Conservation (phyloP, 2,888 invertebrate species). For the Aquatica leii region DNA sequence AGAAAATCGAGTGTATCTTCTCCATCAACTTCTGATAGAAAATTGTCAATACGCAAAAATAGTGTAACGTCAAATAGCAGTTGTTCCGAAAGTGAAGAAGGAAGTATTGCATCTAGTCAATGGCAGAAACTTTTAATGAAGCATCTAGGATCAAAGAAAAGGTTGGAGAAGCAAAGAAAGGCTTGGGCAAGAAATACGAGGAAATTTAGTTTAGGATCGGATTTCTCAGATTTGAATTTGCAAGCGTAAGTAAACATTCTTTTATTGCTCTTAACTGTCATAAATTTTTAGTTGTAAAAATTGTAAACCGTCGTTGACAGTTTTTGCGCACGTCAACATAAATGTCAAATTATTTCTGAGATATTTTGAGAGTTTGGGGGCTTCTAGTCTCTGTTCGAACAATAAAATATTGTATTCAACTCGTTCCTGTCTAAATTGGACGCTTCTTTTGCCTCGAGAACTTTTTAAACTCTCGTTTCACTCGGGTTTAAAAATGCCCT, state of each 20-base stretch:
- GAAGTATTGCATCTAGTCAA: conserved; percentile 48
- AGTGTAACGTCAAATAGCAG: conserved; percentile 59
- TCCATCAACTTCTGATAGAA: conserved; percentile 53
- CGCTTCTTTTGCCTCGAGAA: no score
- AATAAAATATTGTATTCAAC: no score
- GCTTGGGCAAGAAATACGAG: conserved; percentile 60
- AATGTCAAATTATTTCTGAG: no score
- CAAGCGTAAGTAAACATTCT: conserved; percentile 41
- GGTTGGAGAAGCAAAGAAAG: conserved; percentile 59
- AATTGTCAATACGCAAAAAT: conserved; percentile 55
- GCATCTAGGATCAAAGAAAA: conserved; percentile 54
- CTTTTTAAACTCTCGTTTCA: no score
- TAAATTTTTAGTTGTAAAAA: not conserved
- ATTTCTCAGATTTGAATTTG: conserved; percentile 39
- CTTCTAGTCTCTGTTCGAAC: no score
- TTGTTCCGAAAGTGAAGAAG: conserved; percentile 59
- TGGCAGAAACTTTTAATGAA: conserved; percentile 55
- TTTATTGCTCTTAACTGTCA: no score
- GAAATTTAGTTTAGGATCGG: conserved; percentile 56
- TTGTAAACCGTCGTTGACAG: no score
- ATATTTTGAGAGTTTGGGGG: no score
- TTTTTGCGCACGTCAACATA: no score
- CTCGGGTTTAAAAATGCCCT: no score
- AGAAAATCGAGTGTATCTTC: conserved; percentile 38
- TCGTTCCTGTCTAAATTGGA: no score